These are phyloP conservation scores for Geophilus truncorum DNA, from an alignment of 2,888 invertebrate species.

Conservation along the genomic window DNA sequence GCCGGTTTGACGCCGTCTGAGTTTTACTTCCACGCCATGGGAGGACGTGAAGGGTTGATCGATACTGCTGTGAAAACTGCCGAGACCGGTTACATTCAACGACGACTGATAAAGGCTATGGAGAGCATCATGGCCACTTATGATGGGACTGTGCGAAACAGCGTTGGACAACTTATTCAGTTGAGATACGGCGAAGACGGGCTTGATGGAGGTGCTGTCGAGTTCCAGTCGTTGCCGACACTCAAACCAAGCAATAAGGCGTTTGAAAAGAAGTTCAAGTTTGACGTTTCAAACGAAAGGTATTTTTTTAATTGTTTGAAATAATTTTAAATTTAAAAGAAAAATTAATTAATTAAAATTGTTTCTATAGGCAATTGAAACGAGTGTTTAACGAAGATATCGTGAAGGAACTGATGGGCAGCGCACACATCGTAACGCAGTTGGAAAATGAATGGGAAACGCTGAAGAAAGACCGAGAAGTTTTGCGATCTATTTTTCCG, in stretches of 20 bases:
- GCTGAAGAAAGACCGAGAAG: slow-evolving; percentile 77
- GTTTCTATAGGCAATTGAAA: slow-evolving; percentile 60
- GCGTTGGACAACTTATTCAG: no score
- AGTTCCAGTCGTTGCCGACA: slow-evolving; percentile 92
- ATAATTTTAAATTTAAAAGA: not conserved
- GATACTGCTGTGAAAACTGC: slow-evolving; percentile 99
- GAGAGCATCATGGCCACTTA: slow-evolving; percentile 99
- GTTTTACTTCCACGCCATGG: slow-evolving; percentile 99
- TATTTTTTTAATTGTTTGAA: slow-evolving; percentile 6
- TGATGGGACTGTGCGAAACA: slow-evolving; percentile 97
- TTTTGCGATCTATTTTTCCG: slow-evolving; percentile 86
- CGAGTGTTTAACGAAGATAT: slow-evolving; percentile 91
- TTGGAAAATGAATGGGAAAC: slow-evolving; percentile 96
- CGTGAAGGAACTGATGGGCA: slow-evolving; percentile 86
- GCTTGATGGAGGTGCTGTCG: slow-evolving; percentile 93
- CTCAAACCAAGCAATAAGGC: slow-evolving; percentile 90
- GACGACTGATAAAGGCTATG: slow-evolving; percentile 99
- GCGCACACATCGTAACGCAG: slow-evolving; percentile 82
- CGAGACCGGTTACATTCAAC: slow-evolving; percentile 99
- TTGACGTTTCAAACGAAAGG: slow-evolving; percentile 92
- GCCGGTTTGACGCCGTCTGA: slow-evolving; percentile 98
- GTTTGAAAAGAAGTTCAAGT: slow-evolving; percentile 93
- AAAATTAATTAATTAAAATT: no score
- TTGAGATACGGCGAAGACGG: slow-evolving; percentile 98
- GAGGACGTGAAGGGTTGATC: slow-evolving; percentile 99